Evolutionary conservation across 2,888 invertebrate species (phyloP).

Genomic region (Leptopilina drosophilae): DNA sequence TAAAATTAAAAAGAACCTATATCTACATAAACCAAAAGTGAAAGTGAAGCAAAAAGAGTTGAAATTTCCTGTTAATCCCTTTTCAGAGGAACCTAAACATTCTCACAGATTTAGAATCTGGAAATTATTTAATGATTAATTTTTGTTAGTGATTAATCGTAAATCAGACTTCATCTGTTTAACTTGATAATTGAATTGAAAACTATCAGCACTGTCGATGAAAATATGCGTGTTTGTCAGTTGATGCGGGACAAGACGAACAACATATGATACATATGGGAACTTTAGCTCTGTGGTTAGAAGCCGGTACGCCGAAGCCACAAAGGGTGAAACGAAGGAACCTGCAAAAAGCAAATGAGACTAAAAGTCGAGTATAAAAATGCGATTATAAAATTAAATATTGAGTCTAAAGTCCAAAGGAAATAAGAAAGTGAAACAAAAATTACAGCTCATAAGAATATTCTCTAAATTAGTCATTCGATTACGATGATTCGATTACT

Average conservation of each 20-base stretch:
- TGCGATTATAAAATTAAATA: neutral
- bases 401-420: neutral
- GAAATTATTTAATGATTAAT: neutral
- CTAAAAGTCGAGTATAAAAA: neutral
- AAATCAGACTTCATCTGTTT: too few species aligned
- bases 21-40: too few species aligned
- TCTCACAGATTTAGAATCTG: too few species aligned
- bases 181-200: neutral
- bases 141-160: too few species aligned
- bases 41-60: too few species aligned
- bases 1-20: too few species aligned
- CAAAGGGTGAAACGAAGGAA: conserved; percentile 51
- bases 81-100: neutral
- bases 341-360: conserved; percentile 14
- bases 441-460: too few species aligned
- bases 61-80: too few species aligned
- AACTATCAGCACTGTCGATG: conserved; percentile 23
- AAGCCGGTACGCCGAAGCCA: conserved; percentile 69
- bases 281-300: conserved; percentile 76
- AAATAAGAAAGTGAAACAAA: neutral
- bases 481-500: too few species aligned
- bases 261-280: conserved; percentile 77
- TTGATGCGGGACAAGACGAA: conserved; percentile 67
- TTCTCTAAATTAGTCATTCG: too few species aligned
- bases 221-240: conserved; percentile 58